Percentiles rank a stretch among this genome's conserved stretches.
Conservation (phyloP, 2,797 vertebrate species). For the Sebastes itinus region DNA sequence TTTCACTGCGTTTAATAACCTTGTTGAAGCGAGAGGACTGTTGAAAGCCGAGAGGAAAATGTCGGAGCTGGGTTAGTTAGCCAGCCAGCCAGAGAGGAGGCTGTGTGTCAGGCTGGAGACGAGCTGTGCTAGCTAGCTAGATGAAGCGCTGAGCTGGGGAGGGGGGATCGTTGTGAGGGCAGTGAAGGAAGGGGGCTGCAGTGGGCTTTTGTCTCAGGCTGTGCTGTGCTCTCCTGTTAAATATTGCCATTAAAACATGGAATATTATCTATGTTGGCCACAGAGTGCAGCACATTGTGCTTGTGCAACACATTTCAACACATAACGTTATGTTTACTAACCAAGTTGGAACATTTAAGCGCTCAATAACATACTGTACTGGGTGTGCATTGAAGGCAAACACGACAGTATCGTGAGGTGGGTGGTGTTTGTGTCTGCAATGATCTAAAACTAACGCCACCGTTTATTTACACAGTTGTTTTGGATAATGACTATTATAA, state of each 20-base stretch:
- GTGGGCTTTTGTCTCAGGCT: conserved; percentile 84
- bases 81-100: conserved; percentile 18
- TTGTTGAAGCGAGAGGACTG: conserved; percentile 9
- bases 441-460: neutral
- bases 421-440: conserved; percentile 62
- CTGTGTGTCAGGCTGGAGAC: conserved; percentile 42
- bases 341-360: conserved; percentile 52
- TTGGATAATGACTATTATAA: neutral
- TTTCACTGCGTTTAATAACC: neutral
- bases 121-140: conserved; percentile 63
- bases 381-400: conserved; percentile 35
- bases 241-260: conserved; percentile 27
- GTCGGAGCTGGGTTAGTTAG: conserved; percentile 59
- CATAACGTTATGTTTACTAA: conserved; percentile 35
- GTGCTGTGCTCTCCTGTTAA: conserved; percentile 36
- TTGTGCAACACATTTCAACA: neutral
- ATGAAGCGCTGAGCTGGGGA: conserved; percentile 71
- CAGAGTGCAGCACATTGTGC: neutral
- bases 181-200: conserved; percentile 68
- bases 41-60: conserved; percentile 57
- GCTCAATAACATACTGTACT: conserved; percentile 40
- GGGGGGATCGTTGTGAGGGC: conserved; percentile 64
- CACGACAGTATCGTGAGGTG: conserved; percentile 45
- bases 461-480: conserved; percentile 34
- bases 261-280: neutral